Percentiles rank a stretch among this genome's conserved stretches.
These are phyloP conservation scores for Drosophila varians DNA, from an alignment of 1,140 invertebrate species.

Conservation along the genomic window DNA sequence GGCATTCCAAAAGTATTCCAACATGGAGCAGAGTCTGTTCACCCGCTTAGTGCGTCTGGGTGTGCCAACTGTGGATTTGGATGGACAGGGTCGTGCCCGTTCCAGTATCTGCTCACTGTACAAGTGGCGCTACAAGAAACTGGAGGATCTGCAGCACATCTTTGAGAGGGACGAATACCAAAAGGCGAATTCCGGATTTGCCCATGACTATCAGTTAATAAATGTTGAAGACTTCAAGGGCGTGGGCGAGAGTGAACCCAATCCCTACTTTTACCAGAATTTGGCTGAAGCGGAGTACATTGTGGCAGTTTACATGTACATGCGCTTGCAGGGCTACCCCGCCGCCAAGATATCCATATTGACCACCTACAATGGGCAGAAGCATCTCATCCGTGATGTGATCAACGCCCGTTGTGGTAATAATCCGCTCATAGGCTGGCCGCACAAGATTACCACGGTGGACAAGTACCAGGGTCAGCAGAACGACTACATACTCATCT, in stretches of 20 bases:
- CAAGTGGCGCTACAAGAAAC: slow-evolving; percentile 98
- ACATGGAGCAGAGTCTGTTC: slow-evolving; percentile 99
- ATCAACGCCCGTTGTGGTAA: slow-evolving; percentile 96
- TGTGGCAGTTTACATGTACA: slow-evolving; percentile 99
- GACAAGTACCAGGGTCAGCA: slow-evolving; percentile 99
- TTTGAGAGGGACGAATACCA: slow-evolving; percentile 92
- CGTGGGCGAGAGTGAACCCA: slow-evolving; percentile 98
- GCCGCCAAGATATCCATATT: slow-evolving; percentile 98
- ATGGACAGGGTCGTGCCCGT: slow-evolving; percentile 96
- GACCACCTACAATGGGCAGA: slow-evolving; percentile 99
- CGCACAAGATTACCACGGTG: slow-evolving; percentile 97
- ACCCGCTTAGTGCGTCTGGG: slow-evolving; percentile 97
- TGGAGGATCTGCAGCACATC: slow-evolving; percentile 97
- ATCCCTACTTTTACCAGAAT: slow-evolving; percentile 99
- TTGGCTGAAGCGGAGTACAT: slow-evolving; percentile 99
- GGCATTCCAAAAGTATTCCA: slow-evolving; percentile 99
- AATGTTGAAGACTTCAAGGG: slow-evolving; percentile 99
- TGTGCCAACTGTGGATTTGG: slow-evolving; percentile 98
- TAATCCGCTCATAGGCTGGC: slow-evolving; percentile 98
- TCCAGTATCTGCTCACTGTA: slow-evolving; percentile 95
- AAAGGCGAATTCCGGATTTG: slow-evolving; percentile 95
- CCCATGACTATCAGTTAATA: slow-evolving; percentile 97
- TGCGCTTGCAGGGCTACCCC: slow-evolving; percentile 98
- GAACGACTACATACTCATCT: slow-evolving; percentile 99
- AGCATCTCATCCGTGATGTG: slow-evolving; percentile 98